Base-by-base conservation (phyloP, 2,888 invertebrate genomes). In the Horisme vitalbata region DNA sequence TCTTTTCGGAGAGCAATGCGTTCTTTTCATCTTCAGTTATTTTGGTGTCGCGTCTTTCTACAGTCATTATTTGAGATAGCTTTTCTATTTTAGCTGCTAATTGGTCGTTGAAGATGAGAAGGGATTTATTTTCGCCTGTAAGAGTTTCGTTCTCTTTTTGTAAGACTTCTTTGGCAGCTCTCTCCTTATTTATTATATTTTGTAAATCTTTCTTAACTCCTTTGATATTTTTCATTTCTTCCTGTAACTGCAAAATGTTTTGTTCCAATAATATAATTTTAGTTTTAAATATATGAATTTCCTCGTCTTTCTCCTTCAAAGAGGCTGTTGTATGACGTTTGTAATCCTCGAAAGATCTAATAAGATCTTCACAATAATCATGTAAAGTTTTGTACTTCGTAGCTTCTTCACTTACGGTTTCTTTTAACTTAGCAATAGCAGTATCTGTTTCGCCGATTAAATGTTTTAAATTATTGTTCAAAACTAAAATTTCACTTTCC, bases 1-100 rank as follows among this genome's bases (percentile, higher is more conserved):
- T 43, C 11, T 60, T 63, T 55, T 54, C 52, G 35, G 49, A 20
- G 1, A 53, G 13, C 23, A 56, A 9, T 12, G 30, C 27, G 27
- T 41, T 35, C 15, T 50, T 58, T 50, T 56, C 64, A 49, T 44
- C 49, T 45, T 59, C 71, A 33, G 55, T 50, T 27, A 64, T 62
- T 39, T 61, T 61, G 7, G 61, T 64, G 9, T 60, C 33, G 4
- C 54, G 57, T 55, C 55, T 67, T 48, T 68, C 65, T 47, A 68
- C 63, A 20, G 52, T 23, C 12, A 50, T 23, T 36, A 31, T 35
- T 36, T 54, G 33, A 3, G 45, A 34, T 2, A 57, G 39, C 4
- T 31, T 18, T 23, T 27, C 11, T 21, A 48, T 45, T 24, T 51
- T 33, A 14, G 23, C 9, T 26, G 14, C 5, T 11, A 55, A 13